Conservation (phyloP, 2,888 invertebrate species). For the Oxystoma pomonae region DNA sequence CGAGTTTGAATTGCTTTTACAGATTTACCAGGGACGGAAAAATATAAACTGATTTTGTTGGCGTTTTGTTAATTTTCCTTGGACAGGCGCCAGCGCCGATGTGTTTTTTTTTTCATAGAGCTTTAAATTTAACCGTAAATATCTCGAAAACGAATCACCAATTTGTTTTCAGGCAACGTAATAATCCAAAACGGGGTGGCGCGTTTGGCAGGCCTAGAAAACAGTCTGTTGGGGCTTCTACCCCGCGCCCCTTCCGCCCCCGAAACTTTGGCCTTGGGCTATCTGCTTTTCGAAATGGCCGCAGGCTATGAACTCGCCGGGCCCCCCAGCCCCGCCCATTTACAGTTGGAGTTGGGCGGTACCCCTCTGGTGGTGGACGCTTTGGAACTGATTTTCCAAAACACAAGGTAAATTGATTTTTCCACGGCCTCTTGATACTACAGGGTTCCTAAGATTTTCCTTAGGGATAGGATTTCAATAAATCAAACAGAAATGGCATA, state of each 20-base stretch:
- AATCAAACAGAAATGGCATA: too few species aligned
- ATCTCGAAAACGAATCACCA: too few species aligned
- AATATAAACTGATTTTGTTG: too few species aligned
- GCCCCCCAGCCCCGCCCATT: conserved; percentile 69
- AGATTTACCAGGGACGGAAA: too few species aligned
- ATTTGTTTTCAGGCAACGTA: conserved; percentile 77
- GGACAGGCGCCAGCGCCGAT: too few species aligned
- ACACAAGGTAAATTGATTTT: conserved; percentile 51
- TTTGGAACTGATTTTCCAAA: conserved; percentile 72
- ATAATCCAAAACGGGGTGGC: conserved; percentile 91
- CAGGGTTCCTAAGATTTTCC: too few species aligned
- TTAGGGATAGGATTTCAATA: too few species aligned
- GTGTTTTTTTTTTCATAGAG: too few species aligned
- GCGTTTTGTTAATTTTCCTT: too few species aligned
- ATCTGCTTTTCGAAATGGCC: conserved; percentile 89
- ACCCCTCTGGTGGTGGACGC: conserved; percentile 76
- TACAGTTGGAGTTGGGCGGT: conserved; percentile 63
- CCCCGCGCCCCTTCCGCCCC: conserved; percentile 55
- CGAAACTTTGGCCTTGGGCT: conserved; percentile 72
- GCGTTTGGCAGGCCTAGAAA: conserved; percentile 82
- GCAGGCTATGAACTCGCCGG: conserved; percentile 77
- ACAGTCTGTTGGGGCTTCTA: conserved; percentile 72
- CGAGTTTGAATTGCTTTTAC: too few species aligned
- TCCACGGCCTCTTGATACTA: too few species aligned
- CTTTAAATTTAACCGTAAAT: too few species aligned